These are phyloP conservation scores for Lasioglossum marginatum DNA, from an alignment of 2,888 invertebrate genomes.

Conservation along the genomic window DNA sequence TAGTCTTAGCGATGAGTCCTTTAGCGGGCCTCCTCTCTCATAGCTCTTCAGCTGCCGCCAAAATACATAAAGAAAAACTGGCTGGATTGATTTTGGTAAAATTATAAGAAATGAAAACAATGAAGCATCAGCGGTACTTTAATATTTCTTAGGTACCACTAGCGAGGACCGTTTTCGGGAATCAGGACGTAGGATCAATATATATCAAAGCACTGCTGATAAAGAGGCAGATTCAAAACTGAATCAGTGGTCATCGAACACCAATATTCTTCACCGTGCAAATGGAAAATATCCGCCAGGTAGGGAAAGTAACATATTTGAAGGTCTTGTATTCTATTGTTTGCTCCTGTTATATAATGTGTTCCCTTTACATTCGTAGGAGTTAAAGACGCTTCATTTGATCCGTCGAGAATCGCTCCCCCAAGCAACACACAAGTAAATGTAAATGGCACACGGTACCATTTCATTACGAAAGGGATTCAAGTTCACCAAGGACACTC, in stretches of 20 bases:
- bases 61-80: background rate
- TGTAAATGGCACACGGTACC: slow-evolving; percentile 70
- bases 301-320: slow-evolving; percentile 21
- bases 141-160: slow-evolving; percentile 39
- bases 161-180: slow-evolving; percentile 59
- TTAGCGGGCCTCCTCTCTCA: too few relatives aligned
- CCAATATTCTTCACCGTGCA: slow-evolving; percentile 64
- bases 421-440: slow-evolving; percentile 70
- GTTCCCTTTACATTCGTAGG: slow-evolving; percentile 28
- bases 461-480: slow-evolving; percentile 73
- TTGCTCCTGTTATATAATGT: background rate
- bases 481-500: slow-evolving; percentile 77
- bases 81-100: background rate
- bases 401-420: slow-evolving; percentile 29
- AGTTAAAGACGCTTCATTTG: slow-evolving; percentile 15
- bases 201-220: slow-evolving; percentile 62
- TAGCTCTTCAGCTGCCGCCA: too few relatives aligned
- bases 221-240: slow-evolving; percentile 67
- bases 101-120: background rate
- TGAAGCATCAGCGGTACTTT: background rate
- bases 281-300: slow-evolving; percentile 59
- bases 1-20: too few relatives aligned
- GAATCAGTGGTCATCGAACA: slow-evolving; percentile 70
- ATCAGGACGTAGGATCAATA: slow-evolving; percentile 60
- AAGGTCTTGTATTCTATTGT: background rate